A percentile compares a stretch with the other conserved stretches of the same genome.
These are phyloP conservation scores for Arizona elegans DNA, from an alignment of 2,113 vertebrate species.

Conservation along the genomic window DNA sequence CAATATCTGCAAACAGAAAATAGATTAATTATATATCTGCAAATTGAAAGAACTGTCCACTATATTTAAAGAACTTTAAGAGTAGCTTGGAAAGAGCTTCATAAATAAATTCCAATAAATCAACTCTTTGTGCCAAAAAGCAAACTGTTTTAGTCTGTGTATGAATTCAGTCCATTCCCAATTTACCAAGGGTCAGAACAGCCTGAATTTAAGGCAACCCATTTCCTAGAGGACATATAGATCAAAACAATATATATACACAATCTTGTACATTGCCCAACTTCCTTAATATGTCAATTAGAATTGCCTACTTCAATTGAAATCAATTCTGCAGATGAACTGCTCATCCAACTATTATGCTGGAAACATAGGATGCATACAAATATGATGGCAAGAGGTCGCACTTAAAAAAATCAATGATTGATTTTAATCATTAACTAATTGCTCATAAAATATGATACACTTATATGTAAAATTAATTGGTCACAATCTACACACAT, in stretches of 20 bases:
- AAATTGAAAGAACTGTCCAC: not conserved
- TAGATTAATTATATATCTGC: not conserved
- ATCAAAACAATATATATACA: not conserved
- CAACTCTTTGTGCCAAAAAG: not conserved
- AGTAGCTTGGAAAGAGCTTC: not conserved
- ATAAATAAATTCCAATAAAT: not conserved
- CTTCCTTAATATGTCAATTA: not conserved
- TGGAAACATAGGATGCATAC: not conserved
- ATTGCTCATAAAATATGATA: not conserved
- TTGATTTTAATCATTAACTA: not conserved
- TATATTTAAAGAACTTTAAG: not conserved
- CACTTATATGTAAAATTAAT: not conserved
- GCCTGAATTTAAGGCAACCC: not conserved
- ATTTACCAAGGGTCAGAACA: not conserved
- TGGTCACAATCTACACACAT: not conserved
- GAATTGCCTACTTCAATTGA: not conserved
- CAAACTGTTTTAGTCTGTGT: not conserved
- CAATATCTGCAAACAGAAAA: slow-evolving; percentile 76
- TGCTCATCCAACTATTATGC: not conserved
- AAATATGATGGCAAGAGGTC: not conserved
- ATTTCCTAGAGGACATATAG: not conserved
- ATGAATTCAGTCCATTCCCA: not conserved
- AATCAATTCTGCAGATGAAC: not conserved
- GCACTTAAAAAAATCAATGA: not conserved
- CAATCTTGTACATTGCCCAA: not conserved